Conservation (phyloP, 2,888 invertebrate species). For the Agrotis clavis region DNA sequence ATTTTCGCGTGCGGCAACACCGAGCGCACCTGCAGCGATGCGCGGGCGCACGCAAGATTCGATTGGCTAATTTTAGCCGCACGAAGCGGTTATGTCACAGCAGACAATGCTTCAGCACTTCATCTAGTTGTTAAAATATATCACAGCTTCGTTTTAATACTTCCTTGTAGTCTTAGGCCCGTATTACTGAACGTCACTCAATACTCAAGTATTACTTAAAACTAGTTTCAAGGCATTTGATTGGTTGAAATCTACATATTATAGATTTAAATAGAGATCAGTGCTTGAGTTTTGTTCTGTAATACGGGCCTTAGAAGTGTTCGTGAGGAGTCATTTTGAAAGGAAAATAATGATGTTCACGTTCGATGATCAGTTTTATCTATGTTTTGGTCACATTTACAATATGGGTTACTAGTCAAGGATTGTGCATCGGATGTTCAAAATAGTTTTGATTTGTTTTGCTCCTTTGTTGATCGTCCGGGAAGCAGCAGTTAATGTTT, state of each 20-base stretch:
- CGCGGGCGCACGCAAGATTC: constrained; percentile 79
- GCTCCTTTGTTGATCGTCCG: constrained; percentile 1
- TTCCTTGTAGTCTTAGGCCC: constrained; percentile 68
- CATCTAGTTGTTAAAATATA: constrained; percentile 67
- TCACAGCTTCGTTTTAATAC: constrained; percentile 53
- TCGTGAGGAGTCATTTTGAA: background rate
- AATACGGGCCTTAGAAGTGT: too few species aligned
- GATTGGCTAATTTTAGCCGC: constrained; percentile 85
- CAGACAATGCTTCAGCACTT: constrained; percentile 77
- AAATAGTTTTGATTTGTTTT: constrained; percentile 23
- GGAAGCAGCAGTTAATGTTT: constrained; percentile 16
- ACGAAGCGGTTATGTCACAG: constrained; percentile 85
- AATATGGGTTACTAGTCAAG: constrained; percentile 29
- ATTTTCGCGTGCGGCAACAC: constrained; percentile 79
- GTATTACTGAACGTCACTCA: too few species aligned
- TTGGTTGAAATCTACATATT: too few species aligned
- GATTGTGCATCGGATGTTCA: constrained; percentile 6
- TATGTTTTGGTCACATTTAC: constrained; percentile 17
- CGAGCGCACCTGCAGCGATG: constrained; percentile 85
- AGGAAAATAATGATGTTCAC: constrained; percentile 8
- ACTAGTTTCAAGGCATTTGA: too few species aligned
- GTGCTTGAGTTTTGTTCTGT: too few species aligned
- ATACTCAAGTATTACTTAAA: too few species aligned
- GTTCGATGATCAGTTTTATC: constrained; percentile 18
- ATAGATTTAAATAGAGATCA: too few species aligned